phyloP scores from a whole-genome alignment of 2,797 vertebrate genomes.

The Lutjanus argentimaculatus region DNA sequence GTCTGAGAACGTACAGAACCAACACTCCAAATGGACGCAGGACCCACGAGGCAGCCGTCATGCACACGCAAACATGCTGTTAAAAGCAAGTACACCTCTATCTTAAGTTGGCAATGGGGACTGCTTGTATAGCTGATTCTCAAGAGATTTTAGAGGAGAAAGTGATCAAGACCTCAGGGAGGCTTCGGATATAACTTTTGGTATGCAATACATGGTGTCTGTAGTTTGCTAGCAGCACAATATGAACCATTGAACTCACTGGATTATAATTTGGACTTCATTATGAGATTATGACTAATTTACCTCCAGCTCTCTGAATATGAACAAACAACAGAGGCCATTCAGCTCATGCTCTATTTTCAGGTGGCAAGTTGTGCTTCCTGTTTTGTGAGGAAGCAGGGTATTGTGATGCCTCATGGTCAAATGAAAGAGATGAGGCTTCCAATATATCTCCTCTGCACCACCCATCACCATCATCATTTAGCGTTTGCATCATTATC shows the following conservation, averaged over 20 bases:
- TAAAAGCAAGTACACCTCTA: too few species aligned
- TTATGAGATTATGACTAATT: not conserved
- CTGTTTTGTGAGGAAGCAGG: not conserved
- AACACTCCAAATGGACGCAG: too few species aligned
- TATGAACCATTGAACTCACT: not conserved
- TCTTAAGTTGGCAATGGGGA: not conserved
- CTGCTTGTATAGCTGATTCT: not conserved
- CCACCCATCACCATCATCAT: not conserved
- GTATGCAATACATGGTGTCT: not conserved
- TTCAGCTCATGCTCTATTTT: slow-evolving; percentile 6
- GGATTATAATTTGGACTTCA: not conserved
- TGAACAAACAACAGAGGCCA: not conserved
- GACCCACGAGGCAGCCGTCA: too few species aligned
- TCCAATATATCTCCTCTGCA: slow-evolving; percentile 12
- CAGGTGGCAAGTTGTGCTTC: slow-evolving; percentile 3
- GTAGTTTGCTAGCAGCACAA: not conserved
- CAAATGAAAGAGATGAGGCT: slow-evolving; percentile 8
- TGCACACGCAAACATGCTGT: too few species aligned
- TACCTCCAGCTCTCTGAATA: not conserved
- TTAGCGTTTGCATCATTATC: slow-evolving; percentile 10
- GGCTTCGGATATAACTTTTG: not conserved
- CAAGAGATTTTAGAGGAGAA: too few species aligned
- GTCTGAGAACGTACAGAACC: too few species aligned
- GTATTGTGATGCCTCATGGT: slow-evolving; percentile 7
- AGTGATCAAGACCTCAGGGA: not conserved